These are phyloP conservation scores for Machaerirhynchus nigripectus DNA, from an alignment of 2,113 vertebrate species.

Conservation along the genomic window DNA sequence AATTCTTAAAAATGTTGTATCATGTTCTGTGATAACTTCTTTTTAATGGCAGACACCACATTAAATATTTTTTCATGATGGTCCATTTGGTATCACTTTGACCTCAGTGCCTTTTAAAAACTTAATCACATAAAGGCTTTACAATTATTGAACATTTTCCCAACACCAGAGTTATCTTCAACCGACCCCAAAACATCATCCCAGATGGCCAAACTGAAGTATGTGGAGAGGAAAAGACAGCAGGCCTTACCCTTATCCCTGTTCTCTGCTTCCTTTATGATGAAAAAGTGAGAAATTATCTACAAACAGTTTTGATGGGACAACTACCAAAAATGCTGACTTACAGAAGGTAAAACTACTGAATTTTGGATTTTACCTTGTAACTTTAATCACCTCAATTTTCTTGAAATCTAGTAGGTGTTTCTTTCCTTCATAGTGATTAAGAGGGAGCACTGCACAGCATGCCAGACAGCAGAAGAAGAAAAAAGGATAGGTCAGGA, in stretches of 20 bases:
- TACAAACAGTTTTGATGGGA: background rate
- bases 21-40: background rate
- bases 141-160: background rate
- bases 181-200: background rate
- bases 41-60: background rate
- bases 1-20: background rate
- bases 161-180: background rate
- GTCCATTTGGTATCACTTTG: background rate
- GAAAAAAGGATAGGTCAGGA: slow-evolving; percentile 63
- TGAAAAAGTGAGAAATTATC: background rate
- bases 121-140: background rate
- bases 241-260: background rate
- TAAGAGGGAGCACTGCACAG: slow-evolving; percentile 65
- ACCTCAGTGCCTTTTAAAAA: background rate
- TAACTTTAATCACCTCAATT: slow-evolving; percentile 75
- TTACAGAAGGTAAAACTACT: slow-evolving; percentile 11
- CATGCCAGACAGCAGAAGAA: slow-evolving; percentile 54
- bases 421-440: slow-evolving; percentile 74
- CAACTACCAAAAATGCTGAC: background rate
- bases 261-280: background rate
- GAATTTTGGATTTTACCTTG: slow-evolving; percentile 54
- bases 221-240: background rate
- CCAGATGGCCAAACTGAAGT: background rate
- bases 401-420: slow-evolving; percentile 72
- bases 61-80: background rate